These are phyloP conservation scores for Acanthopagrus latus DNA, from an alignment of 2,797 vertebrate species.

Conservation along the genomic window DNA sequence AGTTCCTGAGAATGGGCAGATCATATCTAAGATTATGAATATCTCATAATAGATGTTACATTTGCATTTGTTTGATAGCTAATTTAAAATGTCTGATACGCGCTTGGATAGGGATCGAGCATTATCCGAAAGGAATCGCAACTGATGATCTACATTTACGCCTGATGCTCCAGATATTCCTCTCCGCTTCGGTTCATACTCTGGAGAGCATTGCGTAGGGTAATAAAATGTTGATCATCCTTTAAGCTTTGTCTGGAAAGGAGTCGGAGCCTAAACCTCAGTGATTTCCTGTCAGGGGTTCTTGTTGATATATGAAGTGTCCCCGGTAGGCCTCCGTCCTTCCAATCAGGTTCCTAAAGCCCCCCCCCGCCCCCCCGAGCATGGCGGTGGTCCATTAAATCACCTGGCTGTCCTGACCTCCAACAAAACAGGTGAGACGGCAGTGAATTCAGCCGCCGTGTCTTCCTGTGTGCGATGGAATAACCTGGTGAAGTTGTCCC, in stretches of 20 bases:
- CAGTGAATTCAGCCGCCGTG: background rate
- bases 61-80: background rate
- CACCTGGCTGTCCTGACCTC: conserved; percentile 37
- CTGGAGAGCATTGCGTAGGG: background rate
- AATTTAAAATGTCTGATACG: background rate
- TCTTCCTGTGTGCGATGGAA: conserved; percentile 13
- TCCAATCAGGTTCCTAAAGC: conserved; percentile 57
- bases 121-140: background rate
- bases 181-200: background rate
- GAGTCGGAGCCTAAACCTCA: conserved; percentile 30
- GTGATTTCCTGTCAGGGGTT: conserved; percentile 56
- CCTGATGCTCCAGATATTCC: background rate
- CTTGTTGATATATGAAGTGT: conserved; percentile 65
- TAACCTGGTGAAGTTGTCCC: background rate
- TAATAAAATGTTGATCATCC: conserved; percentile 49
- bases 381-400: conserved; percentile 44
- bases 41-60: background rate
- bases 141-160: background rate
- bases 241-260: conserved; percentile 46
- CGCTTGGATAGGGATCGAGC: background rate
- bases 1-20: conserved; percentile 14
- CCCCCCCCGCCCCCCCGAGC: conserved; percentile 25
- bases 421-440: conserved; percentile 19
- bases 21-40: conserved; percentile 7
- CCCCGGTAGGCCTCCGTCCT: conserved; percentile 34